Evolutionary conservation across 2,888 invertebrate genomes (phyloP).

Genomic region (Aphidoletes aphidimyza): DNA sequence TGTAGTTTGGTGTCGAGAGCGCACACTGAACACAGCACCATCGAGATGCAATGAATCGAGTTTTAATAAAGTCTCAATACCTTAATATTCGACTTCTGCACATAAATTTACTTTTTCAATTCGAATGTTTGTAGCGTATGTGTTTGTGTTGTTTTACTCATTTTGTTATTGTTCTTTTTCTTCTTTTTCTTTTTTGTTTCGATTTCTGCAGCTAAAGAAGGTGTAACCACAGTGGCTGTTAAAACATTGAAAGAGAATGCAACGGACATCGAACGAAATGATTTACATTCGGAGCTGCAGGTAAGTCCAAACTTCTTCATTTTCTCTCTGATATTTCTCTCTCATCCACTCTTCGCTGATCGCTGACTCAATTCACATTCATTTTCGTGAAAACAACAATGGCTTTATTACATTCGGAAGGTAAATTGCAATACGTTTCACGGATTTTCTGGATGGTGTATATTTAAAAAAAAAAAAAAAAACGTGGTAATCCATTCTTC

Average conservation of each 20-base stretch:
- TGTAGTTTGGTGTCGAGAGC: too few relatives aligned
- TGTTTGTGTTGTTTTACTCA: too few relatives aligned
- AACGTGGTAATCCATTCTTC: slow-evolving; percentile 14
- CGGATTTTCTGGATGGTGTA: not conserved
- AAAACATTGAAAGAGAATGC: slow-evolving; percentile 95
- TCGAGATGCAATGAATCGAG: not conserved
- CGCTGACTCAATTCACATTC: not conserved
- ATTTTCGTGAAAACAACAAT: slow-evolving; percentile 7
- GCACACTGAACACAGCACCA: too few relatives aligned
- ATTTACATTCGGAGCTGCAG: slow-evolving; percentile 86
- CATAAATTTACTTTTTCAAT: slow-evolving; percentile 19
- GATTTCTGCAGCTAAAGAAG: slow-evolving; percentile 70
- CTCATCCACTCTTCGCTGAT: not conserved
- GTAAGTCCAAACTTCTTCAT: slow-evolving; percentile 60
- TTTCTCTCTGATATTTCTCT: slow-evolving; percentile 52
- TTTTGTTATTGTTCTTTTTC: not conserved
- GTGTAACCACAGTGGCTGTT: slow-evolving; percentile 86
- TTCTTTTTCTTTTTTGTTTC: not conserved
- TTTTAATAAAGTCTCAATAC: not conserved
- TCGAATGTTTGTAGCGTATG: not conserved
- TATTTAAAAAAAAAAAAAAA: too few relatives aligned
- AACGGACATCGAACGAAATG: slow-evolving; percentile 84
- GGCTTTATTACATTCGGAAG: not conserved
- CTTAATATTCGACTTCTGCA: slow-evolving; percentile 27
- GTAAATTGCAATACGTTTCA: slow-evolving; percentile 15